Base-by-base conservation (phyloP, 1,140 invertebrate genomes). In the Druon quercuslanigerum region DNA sequence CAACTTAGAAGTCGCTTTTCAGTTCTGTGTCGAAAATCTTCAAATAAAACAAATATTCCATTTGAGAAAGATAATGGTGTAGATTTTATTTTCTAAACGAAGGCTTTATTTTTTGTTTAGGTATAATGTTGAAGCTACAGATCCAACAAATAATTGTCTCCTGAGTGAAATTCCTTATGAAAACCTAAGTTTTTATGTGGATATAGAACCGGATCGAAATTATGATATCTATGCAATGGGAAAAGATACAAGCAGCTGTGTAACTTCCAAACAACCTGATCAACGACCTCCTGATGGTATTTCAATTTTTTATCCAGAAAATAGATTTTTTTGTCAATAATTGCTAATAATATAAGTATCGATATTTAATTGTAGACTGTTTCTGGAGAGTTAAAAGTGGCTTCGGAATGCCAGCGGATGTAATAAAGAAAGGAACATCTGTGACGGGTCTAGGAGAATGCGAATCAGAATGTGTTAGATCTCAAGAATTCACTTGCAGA, bases 161-260 rank as follows among this genome's bases (percentile, higher is more conserved):
- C 88, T 96, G 2, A 96, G 95, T 80, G 94, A 95, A 78, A 86
- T 93, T 14, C 92, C 93, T 1, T 94, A 95, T 77, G 92, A 93
- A 66, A 92, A 93, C 54, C 85, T 96, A 17, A 94, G 96, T 82
- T 93, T 95, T 85, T 95, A 96, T 78, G 93, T 93, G 7, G 95
- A 97, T 80, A 89, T 95, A 25, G 92, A 95, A 79, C 94, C 94
- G 2, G 94, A 95, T 85, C 93, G 94, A n/a, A 94, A 96, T 82
- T 96, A 95, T 72, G 96, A 96, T 82, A 94, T 96, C 20, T 96
- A 96, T 82, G 94, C 94, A 1, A 94, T 95, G 92, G 93, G 94
- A 50, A 92, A 92, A 57, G 87, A 89, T 46, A 25, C 78, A 40
- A 83, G 84, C 50, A 84, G 78, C 25, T 90, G 89, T 71, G 72